Percentiles rank a stretch among this genome's conserved stretches.
These are phyloP conservation scores for Pseudochaenichthys georgianus DNA, from an alignment of 2,797 vertebrate genomes.

Conservation along the genomic window DNA sequence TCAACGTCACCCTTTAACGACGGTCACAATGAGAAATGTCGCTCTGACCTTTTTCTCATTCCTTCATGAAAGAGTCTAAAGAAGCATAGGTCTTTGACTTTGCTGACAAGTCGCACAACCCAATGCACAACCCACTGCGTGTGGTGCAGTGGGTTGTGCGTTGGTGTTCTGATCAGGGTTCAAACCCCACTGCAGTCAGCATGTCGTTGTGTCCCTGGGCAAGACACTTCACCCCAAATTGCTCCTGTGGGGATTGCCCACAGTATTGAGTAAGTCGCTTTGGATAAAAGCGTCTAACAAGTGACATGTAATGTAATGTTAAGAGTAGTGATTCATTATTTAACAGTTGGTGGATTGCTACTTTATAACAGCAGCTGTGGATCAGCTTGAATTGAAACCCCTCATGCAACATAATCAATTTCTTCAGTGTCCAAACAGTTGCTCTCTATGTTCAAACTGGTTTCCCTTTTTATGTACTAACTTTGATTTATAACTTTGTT, in stretches of 20 bases:
- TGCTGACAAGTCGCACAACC: conserved; percentile 11
- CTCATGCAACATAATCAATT: not conserved
- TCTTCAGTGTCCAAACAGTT: not conserved
- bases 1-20: not conserved
- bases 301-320: not conserved
- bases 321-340: conserved; percentile 35
- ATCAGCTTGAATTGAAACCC: conserved; percentile 34
- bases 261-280: too few species aligned
- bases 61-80: not conserved
- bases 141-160: too few species aligned
- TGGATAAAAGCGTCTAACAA: too few species aligned
- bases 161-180: too few species aligned
- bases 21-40: conserved; percentile 15
- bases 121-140: too few species aligned
- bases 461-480: not conserved
- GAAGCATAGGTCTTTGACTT: conserved; percentile 9
- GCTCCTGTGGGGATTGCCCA: too few species aligned
- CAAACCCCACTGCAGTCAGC: too few species aligned
- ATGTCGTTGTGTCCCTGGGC: too few species aligned
- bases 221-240: too few species aligned
- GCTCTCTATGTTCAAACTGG: not conserved
- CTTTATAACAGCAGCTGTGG: conserved; percentile 28
- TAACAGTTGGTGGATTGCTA: conserved; percentile 18
- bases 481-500: not conserved
- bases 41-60: not conserved